Percentiles rank a stretch among this genome's conserved stretches.
phyloP scores from a whole-genome alignment of 1,140 invertebrate species.

The Andricus grossulariae region DNA sequence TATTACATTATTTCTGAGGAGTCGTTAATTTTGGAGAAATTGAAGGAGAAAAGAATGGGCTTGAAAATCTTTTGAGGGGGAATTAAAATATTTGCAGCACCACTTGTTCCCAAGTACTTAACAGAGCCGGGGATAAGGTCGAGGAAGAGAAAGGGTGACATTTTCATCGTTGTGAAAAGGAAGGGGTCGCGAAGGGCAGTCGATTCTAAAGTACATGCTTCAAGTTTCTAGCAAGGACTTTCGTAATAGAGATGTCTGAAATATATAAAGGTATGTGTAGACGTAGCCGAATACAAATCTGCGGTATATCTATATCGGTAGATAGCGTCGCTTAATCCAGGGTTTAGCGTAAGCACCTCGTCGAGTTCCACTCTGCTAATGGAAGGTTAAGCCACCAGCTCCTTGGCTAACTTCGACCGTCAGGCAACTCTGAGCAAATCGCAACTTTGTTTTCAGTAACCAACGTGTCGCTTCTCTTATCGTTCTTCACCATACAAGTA shows the following conservation, averaged over 20 bases:
- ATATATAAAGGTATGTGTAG: constrained; percentile 34
- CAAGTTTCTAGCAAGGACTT: constrained; percentile 1
- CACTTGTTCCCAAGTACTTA: constrained; percentile 20
- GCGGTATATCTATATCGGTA: constrained; percentile 49
- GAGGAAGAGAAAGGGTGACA: constrained; percentile 6
- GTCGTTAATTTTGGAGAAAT: not conserved
- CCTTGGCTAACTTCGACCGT: constrained; percentile 66
- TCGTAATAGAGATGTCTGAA: constrained; percentile 42
- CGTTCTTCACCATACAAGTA: constrained; percentile 55
- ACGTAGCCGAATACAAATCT: not conserved
- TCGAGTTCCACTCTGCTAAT: constrained; percentile 66
- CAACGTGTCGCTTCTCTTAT: constrained; percentile 30
- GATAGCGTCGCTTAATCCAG: constrained; percentile 48
- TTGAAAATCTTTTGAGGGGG: constrained; percentile 12
- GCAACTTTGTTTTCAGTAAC: constrained; percentile 63
- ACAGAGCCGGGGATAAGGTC: not conserved
- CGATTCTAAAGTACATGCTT: constrained; percentile 34
- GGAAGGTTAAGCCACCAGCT: constrained; percentile 73
- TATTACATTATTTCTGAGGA: constrained; percentile 10
- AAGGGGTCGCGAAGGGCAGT: not conserved
- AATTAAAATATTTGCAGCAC: constrained; percentile 8
- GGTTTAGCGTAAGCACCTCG: constrained; percentile 56
- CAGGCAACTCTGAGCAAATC: constrained; percentile 60
- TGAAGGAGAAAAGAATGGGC: not conserved
- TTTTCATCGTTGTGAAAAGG: not conserved